Conservation (phyloP, 2,888 invertebrate species). For the Pyrocoelia pectoralis region DNA sequence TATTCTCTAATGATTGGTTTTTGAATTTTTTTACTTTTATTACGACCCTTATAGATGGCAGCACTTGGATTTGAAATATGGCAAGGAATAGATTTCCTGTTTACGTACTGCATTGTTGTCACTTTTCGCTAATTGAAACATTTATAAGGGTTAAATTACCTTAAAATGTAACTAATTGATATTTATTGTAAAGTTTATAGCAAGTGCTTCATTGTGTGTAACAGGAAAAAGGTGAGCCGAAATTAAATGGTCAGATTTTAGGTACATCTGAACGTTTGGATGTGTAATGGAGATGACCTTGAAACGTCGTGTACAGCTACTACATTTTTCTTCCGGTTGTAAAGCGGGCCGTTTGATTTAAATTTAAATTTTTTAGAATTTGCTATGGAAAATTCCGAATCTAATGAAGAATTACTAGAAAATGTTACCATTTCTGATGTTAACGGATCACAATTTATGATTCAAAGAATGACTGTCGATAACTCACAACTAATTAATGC, state of each 20-base stretch:
- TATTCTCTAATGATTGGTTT: no score
- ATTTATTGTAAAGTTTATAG: slow-evolving; percentile 7
- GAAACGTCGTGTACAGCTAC: slow-evolving; percentile 54
- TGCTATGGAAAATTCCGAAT: slow-evolving; percentile 51
- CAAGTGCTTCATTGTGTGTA: background rate
- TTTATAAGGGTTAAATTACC: slow-evolving; percentile 20
- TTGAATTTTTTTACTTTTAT: no score
- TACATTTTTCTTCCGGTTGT: slow-evolving; percentile 42
- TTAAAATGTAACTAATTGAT: slow-evolving; percentile 31
- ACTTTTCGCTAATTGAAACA: slow-evolving; percentile 54
- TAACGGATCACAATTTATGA: slow-evolving; percentile 56
- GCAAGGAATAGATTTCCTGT: slow-evolving; percentile 23
- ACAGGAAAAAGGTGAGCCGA: slow-evolving; percentile 12
- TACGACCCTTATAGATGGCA: slow-evolving; percentile 11
- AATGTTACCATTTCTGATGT: slow-evolving; percentile 50
- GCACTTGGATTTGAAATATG: slow-evolving; percentile 3
- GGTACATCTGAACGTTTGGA: slow-evolving; percentile 16
- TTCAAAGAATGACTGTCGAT: slow-evolving; percentile 55
- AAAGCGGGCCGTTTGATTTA: slow-evolving; percentile 37
- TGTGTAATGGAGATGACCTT: slow-evolving; percentile 48
- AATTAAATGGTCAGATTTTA: background rate
- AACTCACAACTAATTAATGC: slow-evolving; percentile 56
- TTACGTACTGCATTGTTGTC: slow-evolving; percentile 58
- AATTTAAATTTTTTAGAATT: slow-evolving; percentile 34
- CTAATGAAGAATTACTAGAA: slow-evolving; percentile 49